phyloP scores from a whole-genome alignment of 2,113 vertebrate species.

The Leptobrachium leishanense region DNA sequence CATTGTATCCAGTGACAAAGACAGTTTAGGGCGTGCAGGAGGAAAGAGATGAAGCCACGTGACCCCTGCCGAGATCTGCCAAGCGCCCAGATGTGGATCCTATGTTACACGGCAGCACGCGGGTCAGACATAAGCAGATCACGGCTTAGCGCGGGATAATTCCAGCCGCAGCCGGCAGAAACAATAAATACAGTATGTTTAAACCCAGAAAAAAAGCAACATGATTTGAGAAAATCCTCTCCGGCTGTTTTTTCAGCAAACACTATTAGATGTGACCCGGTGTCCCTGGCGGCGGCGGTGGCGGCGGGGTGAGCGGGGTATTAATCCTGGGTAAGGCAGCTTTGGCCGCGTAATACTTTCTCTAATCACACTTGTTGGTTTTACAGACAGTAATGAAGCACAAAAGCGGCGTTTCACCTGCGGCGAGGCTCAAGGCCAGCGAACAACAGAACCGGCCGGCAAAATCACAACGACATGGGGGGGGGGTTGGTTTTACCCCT shows the following conservation, averaged over 20 bases:
- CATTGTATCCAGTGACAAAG: too few relatives aligned
- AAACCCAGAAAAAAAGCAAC: neutral
- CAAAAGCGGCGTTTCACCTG: constrained; percentile 58
- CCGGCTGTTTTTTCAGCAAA: constrained; percentile 62
- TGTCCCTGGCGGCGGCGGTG: constrained; percentile 50
- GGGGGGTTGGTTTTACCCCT: constrained; percentile 56
- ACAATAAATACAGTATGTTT: constrained; percentile 19
- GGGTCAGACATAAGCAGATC: constrained; percentile 16
- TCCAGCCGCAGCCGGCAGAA: neutral
- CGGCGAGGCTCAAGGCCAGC: constrained; percentile 58
- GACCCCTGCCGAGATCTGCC: too few relatives aligned
- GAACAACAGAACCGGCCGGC: constrained; percentile 47
- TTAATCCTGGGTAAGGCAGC: constrained; percentile 48
- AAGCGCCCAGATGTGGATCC: too few relatives aligned
- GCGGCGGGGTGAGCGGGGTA: constrained; percentile 45
- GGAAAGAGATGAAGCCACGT: too few relatives aligned
- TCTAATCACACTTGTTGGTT: constrained; percentile 61
- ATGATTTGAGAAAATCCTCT: neutral
- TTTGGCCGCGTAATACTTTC: neutral
- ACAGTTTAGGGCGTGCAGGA: too few relatives aligned
- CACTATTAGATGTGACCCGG: constrained; percentile 61
- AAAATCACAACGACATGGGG: constrained; percentile 49
- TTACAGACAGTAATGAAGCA: constrained; percentile 56
- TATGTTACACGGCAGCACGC: neutral
- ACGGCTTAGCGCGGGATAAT: constrained; percentile 18